A percentile compares a stretch with the other conserved stretches of the same genome.
These are phyloP conservation scores for Bombus balteatus DNA, from an alignment of 1,140 invertebrate genomes.

Conservation along the genomic window DNA sequence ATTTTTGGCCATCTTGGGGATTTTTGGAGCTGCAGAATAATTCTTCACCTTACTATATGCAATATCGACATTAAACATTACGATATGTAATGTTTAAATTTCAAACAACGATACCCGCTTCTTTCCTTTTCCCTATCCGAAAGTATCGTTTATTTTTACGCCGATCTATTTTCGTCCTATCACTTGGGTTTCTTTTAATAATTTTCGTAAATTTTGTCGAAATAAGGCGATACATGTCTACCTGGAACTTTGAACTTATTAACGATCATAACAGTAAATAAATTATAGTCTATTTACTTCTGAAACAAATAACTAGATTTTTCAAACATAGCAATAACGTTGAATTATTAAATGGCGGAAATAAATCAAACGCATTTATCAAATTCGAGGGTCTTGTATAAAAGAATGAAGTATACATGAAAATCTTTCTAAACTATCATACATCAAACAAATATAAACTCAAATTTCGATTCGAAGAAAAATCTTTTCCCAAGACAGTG, in stretches of 20 bases:
- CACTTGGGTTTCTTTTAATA: slow-evolving; percentile 36
- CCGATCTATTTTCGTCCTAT: slow-evolving; percentile 28
- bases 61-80: not conserved
- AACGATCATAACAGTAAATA: too few relatives aligned
- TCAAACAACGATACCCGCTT: not conserved
- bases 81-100: not conserved
- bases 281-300: not conserved
- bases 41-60: not conserved
- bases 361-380: not conserved
- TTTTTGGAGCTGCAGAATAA: not conserved
- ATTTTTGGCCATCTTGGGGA: slow-evolving; percentile 42
- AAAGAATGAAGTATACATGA: not conserved
- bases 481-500: not conserved
- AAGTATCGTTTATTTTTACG: slow-evolving; percentile 45
- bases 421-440: too few relatives aligned
- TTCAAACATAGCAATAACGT: not conserved
- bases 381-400: not conserved
- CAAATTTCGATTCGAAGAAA: not conserved
- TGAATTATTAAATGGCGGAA: not conserved
- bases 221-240: not conserved
- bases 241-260: not conserved
- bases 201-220: slow-evolving; percentile 27
- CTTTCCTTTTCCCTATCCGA: not conserved
- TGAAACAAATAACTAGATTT: not conserved
- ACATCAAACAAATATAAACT: not conserved